Conservation (phyloP, 2,797 vertebrate species). For the Gallinago nigripennis region DNA sequence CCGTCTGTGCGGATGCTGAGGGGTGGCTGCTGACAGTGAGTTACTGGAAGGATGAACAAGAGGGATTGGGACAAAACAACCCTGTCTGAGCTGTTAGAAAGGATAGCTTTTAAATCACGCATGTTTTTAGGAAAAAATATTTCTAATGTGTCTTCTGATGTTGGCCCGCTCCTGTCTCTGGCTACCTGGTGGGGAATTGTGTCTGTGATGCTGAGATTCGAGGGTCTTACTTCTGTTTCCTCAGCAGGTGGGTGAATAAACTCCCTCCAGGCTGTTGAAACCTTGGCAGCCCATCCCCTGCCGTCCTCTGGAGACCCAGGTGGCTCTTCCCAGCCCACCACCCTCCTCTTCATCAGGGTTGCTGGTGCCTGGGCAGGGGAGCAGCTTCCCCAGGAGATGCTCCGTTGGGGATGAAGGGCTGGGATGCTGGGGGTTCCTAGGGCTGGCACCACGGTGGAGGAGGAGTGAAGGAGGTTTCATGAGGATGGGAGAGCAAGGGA, state of each 20-base stretch:
- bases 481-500: not conserved
- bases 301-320: not conserved
- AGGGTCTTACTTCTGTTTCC: not conserved
- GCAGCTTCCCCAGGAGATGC: not conserved
- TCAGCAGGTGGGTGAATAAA: not conserved
- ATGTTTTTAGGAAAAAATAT: not conserved
- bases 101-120: not conserved
- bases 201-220: not conserved
- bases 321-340: not conserved
- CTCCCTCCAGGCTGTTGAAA: not conserved
- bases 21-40: not conserved
- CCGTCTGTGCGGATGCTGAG: not conserved
- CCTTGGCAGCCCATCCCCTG: not conserved
- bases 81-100: not conserved
- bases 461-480: not conserved
- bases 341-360: not conserved
- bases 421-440: not conserved
- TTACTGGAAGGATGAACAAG: not conserved
- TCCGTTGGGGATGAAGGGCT: fast-evolving
- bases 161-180: not conserved
- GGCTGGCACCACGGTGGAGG: not conserved
- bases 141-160: not conserved
- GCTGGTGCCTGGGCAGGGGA: not conserved
- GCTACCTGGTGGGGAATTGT: not conserved
- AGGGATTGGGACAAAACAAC: not conserved